Evolutionary conservation across 2,888 invertebrate species (phyloP), one percentile per base, ranked within the genome.

Genomic region (Macroteleia sp.): DNA sequence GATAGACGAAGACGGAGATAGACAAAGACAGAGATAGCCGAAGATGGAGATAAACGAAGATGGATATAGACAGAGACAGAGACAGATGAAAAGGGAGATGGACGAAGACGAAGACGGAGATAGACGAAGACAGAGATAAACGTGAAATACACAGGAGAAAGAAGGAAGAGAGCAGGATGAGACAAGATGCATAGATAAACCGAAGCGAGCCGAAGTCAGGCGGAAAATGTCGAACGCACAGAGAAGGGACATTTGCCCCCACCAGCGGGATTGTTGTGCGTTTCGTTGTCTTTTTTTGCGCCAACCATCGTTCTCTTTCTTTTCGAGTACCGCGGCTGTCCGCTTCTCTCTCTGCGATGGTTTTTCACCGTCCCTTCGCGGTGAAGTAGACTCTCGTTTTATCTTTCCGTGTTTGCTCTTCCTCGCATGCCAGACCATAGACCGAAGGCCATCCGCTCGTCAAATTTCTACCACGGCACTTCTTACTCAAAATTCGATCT

Each of bases 401-500:
- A 39, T 69, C 69, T 69, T 50, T 59, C 69, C 42, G 17, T 67
- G 48, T 69, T 70, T 52, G 52, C 59, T 59, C 59, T 61, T 50
- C 59, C 52, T 61, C 59, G 59, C 59, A 70, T 70, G 62, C 75
- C 62, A 62, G 30, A 22, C 44, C 71, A 56, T 70, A 59, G 73
- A 69, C 59, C 67, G 83, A 84, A 84, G 84, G 84, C 81, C 83
- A 80, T 79, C 84, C 77, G 77, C 83, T 84, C 81, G 81, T 84
- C 83, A 84, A 82, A 81, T 81, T 75, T 83, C 80, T 80, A 79
- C 70, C 80, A 41, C 61, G 71, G 81, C 71, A 79, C 79, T 81
- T 83, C 82, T 84, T 82, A 59, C 80, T 82, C 79, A 82, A 84
- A 84, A 84, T 83, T 77, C 82, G 82, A 80, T 82, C 81, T 81